These are phyloP conservation scores for Capitulum mitella DNA, from an alignment of 2,888 invertebrate genomes.

Conservation along the genomic window DNA sequence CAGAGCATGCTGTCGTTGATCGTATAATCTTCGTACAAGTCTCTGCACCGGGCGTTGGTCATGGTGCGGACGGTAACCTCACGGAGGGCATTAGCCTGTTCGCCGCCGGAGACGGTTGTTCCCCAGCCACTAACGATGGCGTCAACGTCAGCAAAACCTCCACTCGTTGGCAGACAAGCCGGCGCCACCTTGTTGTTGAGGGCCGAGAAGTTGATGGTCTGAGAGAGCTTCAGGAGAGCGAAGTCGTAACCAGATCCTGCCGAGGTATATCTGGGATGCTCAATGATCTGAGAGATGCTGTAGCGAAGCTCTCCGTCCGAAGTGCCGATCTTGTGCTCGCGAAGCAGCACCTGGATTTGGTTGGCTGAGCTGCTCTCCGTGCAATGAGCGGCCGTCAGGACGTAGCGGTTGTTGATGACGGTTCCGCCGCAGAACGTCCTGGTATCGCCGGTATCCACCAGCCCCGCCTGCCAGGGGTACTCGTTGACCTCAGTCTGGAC, in stretches of 20 bases:
- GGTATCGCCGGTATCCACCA: background rate
- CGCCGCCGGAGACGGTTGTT: background rate
- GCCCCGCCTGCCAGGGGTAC: constrained; percentile 20
- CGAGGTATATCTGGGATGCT: background rate
- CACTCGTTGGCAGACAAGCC: background rate
- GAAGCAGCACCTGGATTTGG: background rate
- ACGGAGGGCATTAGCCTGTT: background rate
- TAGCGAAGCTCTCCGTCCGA: constrained; percentile 7
- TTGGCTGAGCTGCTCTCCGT: background rate
- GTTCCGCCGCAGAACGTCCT: background rate
- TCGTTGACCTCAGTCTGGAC: background rate
- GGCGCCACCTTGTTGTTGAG: constrained; percentile 5
- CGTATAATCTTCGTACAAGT: background rate
- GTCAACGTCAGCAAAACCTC: background rate
- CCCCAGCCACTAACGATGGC: constrained; percentile 14
- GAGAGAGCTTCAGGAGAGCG: background rate
- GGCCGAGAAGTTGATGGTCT: background rate
- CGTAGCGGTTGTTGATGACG: constrained; percentile 7
- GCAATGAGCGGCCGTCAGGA: constrained; percentile 17
- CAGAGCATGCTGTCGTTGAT: constrained; percentile 15
- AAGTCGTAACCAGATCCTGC: background rate
- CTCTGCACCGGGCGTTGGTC: background rate
- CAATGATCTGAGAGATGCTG: background rate
- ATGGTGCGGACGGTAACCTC: background rate
- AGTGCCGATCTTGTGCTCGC: constrained; percentile 3